These are phyloP conservation scores for Tenebrio molitor DNA, from an alignment of 1,140 invertebrate species.

Conservation along the genomic window DNA sequence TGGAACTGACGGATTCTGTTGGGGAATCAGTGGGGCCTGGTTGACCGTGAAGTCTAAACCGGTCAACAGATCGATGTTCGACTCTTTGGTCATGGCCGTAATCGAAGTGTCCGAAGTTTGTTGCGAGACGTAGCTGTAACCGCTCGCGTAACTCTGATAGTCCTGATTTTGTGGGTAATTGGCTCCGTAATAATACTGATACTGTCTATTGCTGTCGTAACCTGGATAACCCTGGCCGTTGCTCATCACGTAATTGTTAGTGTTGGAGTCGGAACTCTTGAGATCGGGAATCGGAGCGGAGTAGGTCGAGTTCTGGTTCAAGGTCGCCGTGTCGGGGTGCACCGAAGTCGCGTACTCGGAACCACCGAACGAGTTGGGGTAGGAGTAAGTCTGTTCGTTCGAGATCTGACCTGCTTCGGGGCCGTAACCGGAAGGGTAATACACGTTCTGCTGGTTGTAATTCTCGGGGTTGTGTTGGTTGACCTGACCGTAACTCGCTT, in stretches of 20 bases:
- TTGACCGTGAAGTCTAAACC: slow-evolving; percentile 82
- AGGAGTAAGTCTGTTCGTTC: slow-evolving; percentile 13
- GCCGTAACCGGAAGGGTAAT: slow-evolving; percentile 10
- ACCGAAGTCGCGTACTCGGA: slow-evolving; percentile 20
- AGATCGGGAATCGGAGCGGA: not conserved
- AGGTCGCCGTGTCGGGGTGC: not conserved
- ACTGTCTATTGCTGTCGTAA: slow-evolving; percentile 40
- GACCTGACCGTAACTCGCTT: not conserved
- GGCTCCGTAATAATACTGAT: slow-evolving; percentile 18
- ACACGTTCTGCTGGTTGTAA: not conserved
- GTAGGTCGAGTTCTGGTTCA: not conserved
- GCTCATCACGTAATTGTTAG: slow-evolving; percentile 7
- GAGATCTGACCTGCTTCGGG: slow-evolving; percentile 2
- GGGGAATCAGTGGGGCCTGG: slow-evolving; percentile 77
- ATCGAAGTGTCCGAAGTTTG: not conserved
- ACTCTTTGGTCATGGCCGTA: slow-evolving; percentile 54
- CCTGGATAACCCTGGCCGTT: slow-evolving; percentile 11
- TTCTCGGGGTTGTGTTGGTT: not conserved
- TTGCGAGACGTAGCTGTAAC: slow-evolving; percentile 13
- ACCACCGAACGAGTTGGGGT: slow-evolving; percentile 6
- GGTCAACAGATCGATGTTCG: slow-evolving; percentile 82
- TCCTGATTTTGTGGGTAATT: slow-evolving; percentile 9
- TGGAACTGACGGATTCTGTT: slow-evolving; percentile 62
- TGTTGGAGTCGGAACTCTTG: slow-evolving; percentile 7
- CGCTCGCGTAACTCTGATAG: slow-evolving; percentile 2